Evolutionary conservation across 2,888 invertebrate genomes (phyloP), one percentile per base, ranked within the genome.

Genomic region (Campopleginae sp.): DNA sequence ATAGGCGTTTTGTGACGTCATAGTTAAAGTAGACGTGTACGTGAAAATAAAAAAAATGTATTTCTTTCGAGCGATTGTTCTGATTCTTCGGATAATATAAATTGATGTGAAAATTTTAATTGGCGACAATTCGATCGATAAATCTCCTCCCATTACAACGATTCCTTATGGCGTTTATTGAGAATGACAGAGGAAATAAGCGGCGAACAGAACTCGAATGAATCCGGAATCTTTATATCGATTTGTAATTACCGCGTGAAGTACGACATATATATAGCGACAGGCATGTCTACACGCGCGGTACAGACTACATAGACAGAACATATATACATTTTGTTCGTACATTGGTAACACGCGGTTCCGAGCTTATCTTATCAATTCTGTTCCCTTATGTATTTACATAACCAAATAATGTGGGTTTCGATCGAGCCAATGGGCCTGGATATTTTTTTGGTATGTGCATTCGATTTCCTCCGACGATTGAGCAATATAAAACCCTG

Each of bases 371-470:
- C 78, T 79, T 61, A 33, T 81, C 38, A 38, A 38, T 38, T 38
- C 75, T 80, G 23, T 70, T 48, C 4, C 27, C 58, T 17, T 14
- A n/a, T n/a, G n/a, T 72, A 48, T 72, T 72, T 71, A 75, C 66
- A 44, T 82, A 83, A 74, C 48, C 58, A 74, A 78, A 58, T 78
- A 42, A 79, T 71, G 70, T 23, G 63, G 51, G 31, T 31, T 23
- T 48, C n/a, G 33, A 70, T 33, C 42, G 51, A 70, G 44, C 44
- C 44, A 31, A 42, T 75, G 8, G 23, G 48, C 63, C 23, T 65
- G 65, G 65, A 78, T 27, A 33, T 66, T 31, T 48, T 80, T 76
- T 84, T 63, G 74, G 68, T 61, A 75, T 46, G 12, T 63, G 27
- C 46, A 63, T n/a, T 63, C 42, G n/a, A 48, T 70, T 48, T 48